Conservation (phyloP, 2,888 invertebrate species). For the Biston betularia region DNA sequence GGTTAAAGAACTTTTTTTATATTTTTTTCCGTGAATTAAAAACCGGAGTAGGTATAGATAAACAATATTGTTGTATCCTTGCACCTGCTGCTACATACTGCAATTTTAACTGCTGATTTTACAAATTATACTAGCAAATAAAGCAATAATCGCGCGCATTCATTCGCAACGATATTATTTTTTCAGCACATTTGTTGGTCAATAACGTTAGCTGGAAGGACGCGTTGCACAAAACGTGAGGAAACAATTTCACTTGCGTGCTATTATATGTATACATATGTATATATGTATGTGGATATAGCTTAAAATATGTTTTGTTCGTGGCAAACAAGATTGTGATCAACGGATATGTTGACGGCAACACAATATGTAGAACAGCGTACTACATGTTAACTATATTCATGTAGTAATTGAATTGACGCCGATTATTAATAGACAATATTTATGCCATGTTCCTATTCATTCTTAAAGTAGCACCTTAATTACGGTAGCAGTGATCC, state of each 20-base stretch:
- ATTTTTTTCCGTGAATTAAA: no score
- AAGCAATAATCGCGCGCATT: conserved; percentile 24
- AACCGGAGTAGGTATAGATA: no score
- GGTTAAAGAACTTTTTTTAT: no score
- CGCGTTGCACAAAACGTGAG: conserved; percentile 62
- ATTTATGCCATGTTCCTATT: neutral
- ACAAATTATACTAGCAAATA: conserved; percentile 8
- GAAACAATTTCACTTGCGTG: conserved; percentile 64
- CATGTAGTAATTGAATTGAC: no score
- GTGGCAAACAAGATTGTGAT: conserved; percentile 23
- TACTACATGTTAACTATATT: no score
- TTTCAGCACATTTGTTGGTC: conserved; percentile 47
- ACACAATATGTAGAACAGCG: neutral
- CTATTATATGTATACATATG: conserved; percentile 45
- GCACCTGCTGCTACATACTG: no score
- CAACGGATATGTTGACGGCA: conserved; percentile 2
- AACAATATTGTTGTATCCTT: no score
- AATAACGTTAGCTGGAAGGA: conserved; percentile 57
- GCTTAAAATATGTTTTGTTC: conserved; percentile 37
- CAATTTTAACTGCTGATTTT: no score
- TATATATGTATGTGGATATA: conserved; percentile 16
- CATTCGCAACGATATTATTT: conserved; percentile 40
- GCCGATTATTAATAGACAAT: no score
- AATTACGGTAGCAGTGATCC: neutral
- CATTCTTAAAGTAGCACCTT: neutral